These are phyloP conservation scores for Eupithecia subfuscata DNA, from an alignment of 2,888 invertebrate genomes.

Conservation along the genomic window DNA sequence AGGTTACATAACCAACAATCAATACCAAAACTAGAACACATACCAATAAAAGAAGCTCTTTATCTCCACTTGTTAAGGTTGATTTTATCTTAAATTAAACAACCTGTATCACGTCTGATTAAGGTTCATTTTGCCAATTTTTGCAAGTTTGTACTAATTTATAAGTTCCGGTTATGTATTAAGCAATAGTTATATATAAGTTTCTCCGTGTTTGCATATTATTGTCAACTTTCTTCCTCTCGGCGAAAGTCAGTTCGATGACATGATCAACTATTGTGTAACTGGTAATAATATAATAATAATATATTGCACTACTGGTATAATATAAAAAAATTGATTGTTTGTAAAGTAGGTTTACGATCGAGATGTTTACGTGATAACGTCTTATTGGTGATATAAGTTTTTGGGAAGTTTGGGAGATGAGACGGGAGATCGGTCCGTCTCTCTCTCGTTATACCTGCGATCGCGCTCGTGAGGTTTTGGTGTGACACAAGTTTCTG, in stretches of 20 bases:
- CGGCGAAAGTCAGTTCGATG: constrained; percentile 48
- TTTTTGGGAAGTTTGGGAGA: no score
- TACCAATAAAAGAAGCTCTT: constrained; percentile 3
- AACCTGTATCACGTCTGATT: background rate
- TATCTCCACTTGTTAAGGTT: background rate
- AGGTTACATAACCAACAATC: constrained; percentile 36
- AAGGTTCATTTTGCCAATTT: background rate
- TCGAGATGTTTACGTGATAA: no score
- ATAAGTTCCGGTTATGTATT: constrained; percentile 45
- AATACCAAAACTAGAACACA: constrained; percentile 39
- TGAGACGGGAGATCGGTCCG: no score
- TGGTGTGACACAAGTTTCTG: no score
- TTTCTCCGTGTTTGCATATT: constrained; percentile 49
- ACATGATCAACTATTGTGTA: constrained; percentile 38
- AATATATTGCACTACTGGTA: background rate
- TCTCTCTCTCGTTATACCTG: no score
- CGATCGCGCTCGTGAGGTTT: no score
- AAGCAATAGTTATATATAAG: constrained; percentile 36
- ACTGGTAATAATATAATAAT: constrained; percentile 18
- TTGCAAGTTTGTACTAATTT: background rate
- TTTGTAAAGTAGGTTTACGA: no score
- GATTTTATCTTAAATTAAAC: background rate
- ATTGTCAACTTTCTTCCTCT: constrained; percentile 51
- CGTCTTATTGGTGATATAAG: no score
- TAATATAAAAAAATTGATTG: no score